Base-by-base conservation (phyloP, 2,797 vertebrate genomes). In the Rachycentron canadum region DNA sequence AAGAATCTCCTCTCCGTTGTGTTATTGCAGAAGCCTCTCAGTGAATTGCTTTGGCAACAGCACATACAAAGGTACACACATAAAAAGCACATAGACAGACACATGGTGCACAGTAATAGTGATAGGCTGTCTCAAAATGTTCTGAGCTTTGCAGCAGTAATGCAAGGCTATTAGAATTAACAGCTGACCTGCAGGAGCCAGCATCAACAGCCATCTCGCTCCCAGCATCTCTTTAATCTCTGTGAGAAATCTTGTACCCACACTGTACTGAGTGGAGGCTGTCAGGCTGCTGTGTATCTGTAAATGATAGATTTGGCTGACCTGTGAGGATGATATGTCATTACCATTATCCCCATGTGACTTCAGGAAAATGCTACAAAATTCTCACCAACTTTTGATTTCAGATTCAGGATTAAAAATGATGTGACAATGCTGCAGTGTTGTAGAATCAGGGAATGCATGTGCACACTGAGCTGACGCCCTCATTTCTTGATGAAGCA, bases 171-270 rank as follows among this genome's bases (percentile, higher is more conserved):
- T 85, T 85, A 77, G 75, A 73, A 58, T 81, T 76, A 81, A 85
- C 80, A 87, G 87, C 86, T 88, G 87, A 88, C 78, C 83, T 90
- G 81, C 65, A 76, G 75, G 69, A 89, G 67, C 64, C 12, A 74
- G 60, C 77, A 70, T 76, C 61, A 64, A 78, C 73, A 76, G 67
- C 78, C 50, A 60, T 79, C 77, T 69, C 23, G 12, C 49, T 19
- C 73, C 67, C 67, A 67, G 52, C 53, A 23, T 59, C 71, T 61
- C 47, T 75, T 70, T 57, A 38, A 75, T 50, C 72, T 52, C 52
- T 28, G 26, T 45, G 52, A 59, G 79, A 64, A 60, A 53, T 68
- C 41, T 76, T 52, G 76, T 32, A 49, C 59, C 55, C 49, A 50
- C 58, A 2, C 56, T 41, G 13, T 11, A 25, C 57, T 63, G 38